A percentile compares a stretch with the other conserved stretches of the same genome.
phyloP scores from a whole-genome alignment of 2,888 invertebrate species.

The Folsomia manolachei region DNA sequence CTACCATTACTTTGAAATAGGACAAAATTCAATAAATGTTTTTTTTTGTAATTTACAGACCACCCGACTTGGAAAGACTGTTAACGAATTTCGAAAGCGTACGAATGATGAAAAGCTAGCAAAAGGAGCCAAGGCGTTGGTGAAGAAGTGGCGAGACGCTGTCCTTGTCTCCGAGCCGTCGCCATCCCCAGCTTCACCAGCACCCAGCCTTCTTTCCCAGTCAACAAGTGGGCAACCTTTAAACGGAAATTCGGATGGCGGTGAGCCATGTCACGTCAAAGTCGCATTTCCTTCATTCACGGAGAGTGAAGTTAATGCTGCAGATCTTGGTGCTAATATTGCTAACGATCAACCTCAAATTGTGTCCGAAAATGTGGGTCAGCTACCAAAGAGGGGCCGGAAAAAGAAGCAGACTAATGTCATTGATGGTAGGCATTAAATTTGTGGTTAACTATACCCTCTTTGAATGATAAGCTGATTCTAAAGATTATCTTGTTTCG shows the following conservation, averaged over 20 bases:
- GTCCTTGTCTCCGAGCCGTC: conserved; percentile 61
- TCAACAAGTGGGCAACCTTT: conserved; percentile 13
- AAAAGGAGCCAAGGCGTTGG: conserved; percentile 83
- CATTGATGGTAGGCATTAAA: conserved; percentile 15
- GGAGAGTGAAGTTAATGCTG: not conserved
- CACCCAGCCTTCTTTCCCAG: too few species aligned
- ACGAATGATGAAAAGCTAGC: conserved; percentile 80
- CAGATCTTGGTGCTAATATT: not conserved
- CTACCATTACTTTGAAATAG: not conserved
- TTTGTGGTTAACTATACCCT: too few species aligned
- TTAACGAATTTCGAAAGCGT: conserved; percentile 85
- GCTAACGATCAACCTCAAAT: not conserved
- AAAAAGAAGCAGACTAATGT: not conserved
- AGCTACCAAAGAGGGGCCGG: conserved; percentile 2
- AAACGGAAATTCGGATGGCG: conserved; percentile 21
- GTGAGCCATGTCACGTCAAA: not conserved
- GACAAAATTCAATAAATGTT: not conserved
- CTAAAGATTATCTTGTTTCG: too few species aligned
- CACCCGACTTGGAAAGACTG: conserved; percentile 89
- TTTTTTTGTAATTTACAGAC: conserved; percentile 62
- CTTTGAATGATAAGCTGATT: too few species aligned
- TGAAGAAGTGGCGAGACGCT: conserved; percentile 88
- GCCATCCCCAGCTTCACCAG: conserved; percentile 12
- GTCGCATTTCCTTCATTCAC: not conserved
- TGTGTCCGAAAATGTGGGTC: not conserved